Percentiles rank a stretch among this genome's conserved stretches.
These are phyloP conservation scores for Steinernema feltiae DNA, from an alignment of 1,140 invertebrate species.

Conservation along the genomic window DNA sequence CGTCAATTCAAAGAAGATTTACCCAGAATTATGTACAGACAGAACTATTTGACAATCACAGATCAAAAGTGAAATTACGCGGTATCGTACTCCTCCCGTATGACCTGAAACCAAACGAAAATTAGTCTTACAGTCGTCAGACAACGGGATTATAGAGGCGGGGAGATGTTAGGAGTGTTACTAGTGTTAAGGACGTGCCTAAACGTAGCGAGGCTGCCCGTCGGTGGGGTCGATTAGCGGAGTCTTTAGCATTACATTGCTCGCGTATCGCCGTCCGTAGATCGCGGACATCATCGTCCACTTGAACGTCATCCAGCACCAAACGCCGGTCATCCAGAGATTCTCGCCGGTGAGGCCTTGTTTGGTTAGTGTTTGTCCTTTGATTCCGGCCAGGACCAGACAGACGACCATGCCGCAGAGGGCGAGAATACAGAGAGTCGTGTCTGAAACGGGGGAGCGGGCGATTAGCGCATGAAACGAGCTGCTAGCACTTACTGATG, in stretches of 20 bases:
- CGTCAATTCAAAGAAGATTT: no score
- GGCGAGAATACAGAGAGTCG: conserved; percentile 39
- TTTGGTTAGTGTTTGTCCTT: conserved; percentile 29
- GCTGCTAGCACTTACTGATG: conserved; percentile 36
- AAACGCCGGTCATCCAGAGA: conserved; percentile 44
- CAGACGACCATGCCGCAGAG: conserved; percentile 41
- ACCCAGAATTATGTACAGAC: background rate
- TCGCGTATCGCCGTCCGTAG: conserved; percentile 43
- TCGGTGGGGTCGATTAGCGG: conserved; percentile 27
- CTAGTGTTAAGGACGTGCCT: background rate
- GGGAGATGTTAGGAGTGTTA: background rate
- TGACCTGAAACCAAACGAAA: background rate
- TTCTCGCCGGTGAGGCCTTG: conserved; percentile 37
- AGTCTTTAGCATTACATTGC: conserved; percentile 40
- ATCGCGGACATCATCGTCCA: conserved; percentile 42
- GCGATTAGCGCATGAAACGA: background rate
- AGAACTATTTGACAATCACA: background rate
- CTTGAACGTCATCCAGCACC: conserved; percentile 48
- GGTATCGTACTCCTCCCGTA: background rate
- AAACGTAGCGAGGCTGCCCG: background rate
- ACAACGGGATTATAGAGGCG: background rate
- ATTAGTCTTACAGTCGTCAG: background rate
- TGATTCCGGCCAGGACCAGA: conserved; percentile 36
- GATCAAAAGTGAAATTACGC: no score
- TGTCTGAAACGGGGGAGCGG: conserved; percentile 32